Conservation (phyloP, 2,113 vertebrate genomes). For the Desmodus rotundus region DNA sequence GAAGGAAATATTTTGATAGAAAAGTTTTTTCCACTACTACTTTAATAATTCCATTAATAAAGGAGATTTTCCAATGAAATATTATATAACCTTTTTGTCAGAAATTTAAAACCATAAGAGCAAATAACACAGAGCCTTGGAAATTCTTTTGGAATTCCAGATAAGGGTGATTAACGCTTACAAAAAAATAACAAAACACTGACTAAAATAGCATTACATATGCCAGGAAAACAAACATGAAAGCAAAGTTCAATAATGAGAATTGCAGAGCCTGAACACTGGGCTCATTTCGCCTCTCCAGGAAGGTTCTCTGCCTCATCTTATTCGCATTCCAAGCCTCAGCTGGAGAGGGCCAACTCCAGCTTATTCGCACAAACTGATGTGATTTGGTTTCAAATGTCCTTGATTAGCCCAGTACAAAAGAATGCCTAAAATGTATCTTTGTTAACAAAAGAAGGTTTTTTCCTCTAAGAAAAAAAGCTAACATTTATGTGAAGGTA, state of each 20-base stretch:
- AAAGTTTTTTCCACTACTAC: not conserved
- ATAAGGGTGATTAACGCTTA: slow-evolving; percentile 9
- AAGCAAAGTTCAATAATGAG: not conserved
- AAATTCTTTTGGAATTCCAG: slow-evolving; percentile 14
- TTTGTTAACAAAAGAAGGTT: not conserved
- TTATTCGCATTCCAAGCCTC: fast-evolving
- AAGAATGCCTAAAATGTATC: not conserved
- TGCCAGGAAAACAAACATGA: not conserved
- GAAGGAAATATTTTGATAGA: slow-evolving; percentile 11
- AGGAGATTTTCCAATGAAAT: not conserved
- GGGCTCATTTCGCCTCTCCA: not conserved
- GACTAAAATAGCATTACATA: not conserved
- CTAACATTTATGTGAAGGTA: not conserved
- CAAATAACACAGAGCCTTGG: slow-evolving; percentile 32
- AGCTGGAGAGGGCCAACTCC: not conserved
- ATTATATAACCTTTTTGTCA: not conserved
- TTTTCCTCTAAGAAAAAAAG: not conserved
- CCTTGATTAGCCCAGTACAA: not conserved
- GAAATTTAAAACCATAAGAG: not conserved
- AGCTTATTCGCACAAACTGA: not conserved
- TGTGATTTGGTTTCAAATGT: not conserved
- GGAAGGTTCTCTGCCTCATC: not conserved
- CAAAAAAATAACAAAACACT: not conserved
- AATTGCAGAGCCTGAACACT: not conserved
- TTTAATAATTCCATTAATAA: slow-evolving; percentile 39